Evolutionary conservation across 1,140 invertebrate species (phyloP).

Genomic region (Probaryconus sp.): DNA sequence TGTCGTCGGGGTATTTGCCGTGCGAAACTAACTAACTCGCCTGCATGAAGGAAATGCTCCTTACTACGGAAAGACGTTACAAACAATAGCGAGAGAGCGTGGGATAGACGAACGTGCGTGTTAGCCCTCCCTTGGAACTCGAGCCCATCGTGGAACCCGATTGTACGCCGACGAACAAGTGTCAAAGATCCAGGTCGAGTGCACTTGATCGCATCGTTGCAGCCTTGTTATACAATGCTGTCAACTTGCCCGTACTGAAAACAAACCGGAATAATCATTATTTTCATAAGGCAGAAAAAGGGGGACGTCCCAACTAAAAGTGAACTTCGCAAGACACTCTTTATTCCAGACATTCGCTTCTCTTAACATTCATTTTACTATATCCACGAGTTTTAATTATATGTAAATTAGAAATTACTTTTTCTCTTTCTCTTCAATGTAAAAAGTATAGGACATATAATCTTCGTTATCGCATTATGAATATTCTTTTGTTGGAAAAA

Average conservation of each 20-base stretch:
- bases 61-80: constrained; percentile 53
- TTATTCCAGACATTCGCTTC: no score
- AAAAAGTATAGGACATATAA: no score
- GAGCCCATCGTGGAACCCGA: constrained; percentile 48
- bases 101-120: constrained; percentile 60
- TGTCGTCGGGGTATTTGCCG: constrained; percentile 50
- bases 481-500: no score
- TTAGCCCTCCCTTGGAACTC: constrained; percentile 51
- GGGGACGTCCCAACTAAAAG: no score
- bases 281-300: no score
- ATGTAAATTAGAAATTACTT: no score
- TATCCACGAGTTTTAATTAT: no score
- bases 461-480: no score
- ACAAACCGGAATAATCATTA: constrained; percentile 8
- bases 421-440: no score
- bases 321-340: no score
- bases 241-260: not conserved
- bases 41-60: constrained; percentile 54
- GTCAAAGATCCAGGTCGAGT: constrained; percentile 59
- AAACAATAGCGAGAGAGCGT: constrained; percentile 67
- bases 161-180: constrained; percentile 43
- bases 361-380: no score
- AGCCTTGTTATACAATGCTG: constrained; percentile 18
- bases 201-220: constrained; percentile 44
- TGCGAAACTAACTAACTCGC: constrained; percentile 51